Base-by-base conservation (phyloP, 2,888 invertebrate genomes). In the Schrankia costaestrigalis region DNA sequence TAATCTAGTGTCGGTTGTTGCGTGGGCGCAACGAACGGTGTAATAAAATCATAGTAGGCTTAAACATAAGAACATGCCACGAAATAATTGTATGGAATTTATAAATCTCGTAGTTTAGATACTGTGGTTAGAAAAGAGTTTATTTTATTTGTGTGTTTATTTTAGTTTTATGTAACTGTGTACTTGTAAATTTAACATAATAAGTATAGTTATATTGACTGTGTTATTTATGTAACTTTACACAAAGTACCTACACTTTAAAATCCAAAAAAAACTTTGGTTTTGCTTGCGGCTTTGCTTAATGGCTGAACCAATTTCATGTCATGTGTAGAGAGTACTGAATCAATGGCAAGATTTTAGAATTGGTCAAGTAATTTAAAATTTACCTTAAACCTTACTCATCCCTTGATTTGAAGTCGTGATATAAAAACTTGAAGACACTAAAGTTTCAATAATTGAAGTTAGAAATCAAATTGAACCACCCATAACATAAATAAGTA, bases 21-120 rank as follows among this genome's bases (percentile, higher is more conserved):
- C 67, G 78, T 78, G 71, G 81, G 82, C 63, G 81, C 66, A 57
- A 44, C 63, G 41, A 58, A 72, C 63, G 66, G 65, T 60, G 71
- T 73, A 64, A 69, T 68, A 62, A 72, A 75, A 72, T 67, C 58
- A 36, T 46, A 44, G 55, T 42, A 32, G 62, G 56, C 63, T 63
- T 58, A 63, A 67, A 55, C 56, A 47, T 66, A 63, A 61, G 62
- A 66, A 69, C 66, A 62, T 64, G 51, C 64, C 52, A 63, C 54
- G 63, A 71, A 68, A 75, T 74, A 70, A 79, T 77, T 76, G 75
- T 73, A 68, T 54, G 34, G 33, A 42, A 35, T 74, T 72, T 72
- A 74, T 76, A 63, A n/a, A n/a, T n/a, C n/a, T n/a, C n/a, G n/a
- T 72, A 30, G 30, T 39, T 26, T 30, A 23, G 27, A 24, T 25